Conservation (phyloP, 1,140 invertebrate genomes). For the Druon quercuslanigerum region DNA sequence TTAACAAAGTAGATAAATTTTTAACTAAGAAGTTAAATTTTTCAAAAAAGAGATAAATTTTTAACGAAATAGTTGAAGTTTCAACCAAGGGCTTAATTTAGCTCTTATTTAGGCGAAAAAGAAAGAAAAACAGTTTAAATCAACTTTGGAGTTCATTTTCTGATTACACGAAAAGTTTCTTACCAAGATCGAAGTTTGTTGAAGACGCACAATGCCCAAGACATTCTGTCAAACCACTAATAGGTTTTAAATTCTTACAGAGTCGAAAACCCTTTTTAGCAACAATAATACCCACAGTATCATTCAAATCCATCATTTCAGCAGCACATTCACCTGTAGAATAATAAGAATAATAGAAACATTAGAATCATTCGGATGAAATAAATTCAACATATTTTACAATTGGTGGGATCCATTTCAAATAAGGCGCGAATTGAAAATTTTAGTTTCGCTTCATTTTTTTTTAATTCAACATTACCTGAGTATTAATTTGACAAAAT, state of each 20-base stretch:
- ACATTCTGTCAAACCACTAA: slow-evolving; percentile 81
- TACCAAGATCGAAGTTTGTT: slow-evolving; percentile 80
- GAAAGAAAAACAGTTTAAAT: too few species aligned
- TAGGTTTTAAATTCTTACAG: slow-evolving; percentile 78
- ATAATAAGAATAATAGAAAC: slow-evolving; percentile 9
- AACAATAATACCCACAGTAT: slow-evolving; percentile 78
- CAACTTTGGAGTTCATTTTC: too few species aligned
- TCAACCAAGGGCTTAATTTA: too few species aligned
- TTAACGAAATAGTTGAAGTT: too few species aligned
- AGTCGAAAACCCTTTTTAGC: slow-evolving; percentile 67
- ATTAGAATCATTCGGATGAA: not conserved
- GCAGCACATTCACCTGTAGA: slow-evolving; percentile 77
- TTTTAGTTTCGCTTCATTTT: too few species aligned
- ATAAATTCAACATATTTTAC: not conserved
- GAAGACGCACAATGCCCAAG: slow-evolving; percentile 80
- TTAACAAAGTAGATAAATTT: too few species aligned
- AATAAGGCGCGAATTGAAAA: too few species aligned
- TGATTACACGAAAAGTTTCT: slow-evolving; percentile 43
- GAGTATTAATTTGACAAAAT: too few species aligned
- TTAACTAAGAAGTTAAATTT: too few species aligned
- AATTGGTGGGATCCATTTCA: not conserved
- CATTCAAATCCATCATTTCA: slow-evolving; percentile 71
- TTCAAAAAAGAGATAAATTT: too few species aligned
- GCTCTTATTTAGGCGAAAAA: too few species aligned
- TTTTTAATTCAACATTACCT: too few species aligned